phyloP scores from a whole-genome alignment of 2,797 vertebrate genomes.

The Amphiprion clarkii region DNA sequence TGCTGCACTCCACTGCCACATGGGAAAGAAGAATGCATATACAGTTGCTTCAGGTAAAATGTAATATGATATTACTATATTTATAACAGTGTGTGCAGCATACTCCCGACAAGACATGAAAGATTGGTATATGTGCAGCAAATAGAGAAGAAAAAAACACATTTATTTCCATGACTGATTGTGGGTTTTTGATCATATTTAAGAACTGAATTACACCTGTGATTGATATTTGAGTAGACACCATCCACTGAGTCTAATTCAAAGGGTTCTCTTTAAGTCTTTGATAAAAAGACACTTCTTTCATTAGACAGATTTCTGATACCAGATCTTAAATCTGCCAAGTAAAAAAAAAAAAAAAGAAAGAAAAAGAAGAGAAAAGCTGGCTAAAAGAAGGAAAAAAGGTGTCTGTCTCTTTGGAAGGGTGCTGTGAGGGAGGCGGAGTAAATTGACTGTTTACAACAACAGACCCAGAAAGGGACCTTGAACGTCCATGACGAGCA shows the following conservation, averaged over 20 bases:
- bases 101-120: slow-evolving; percentile 9
- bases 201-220: slow-evolving; percentile 23
- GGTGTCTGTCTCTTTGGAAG: slow-evolving; percentile 61
- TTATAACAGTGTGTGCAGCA: not conserved
- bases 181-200: slow-evolving; percentile 9
- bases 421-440: slow-evolving; percentile 58
- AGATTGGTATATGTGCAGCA: not conserved
- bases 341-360: slow-evolving; percentile 41
- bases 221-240: slow-evolving; percentile 37
- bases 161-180: not conserved
- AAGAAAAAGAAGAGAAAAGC: slow-evolving; percentile 45
- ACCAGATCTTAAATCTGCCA: slow-evolving; percentile 47
- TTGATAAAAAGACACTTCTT: slow-evolving; percentile 51
- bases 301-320: slow-evolving; percentile 46
- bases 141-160: not conserved
- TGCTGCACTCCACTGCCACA: slow-evolving; percentile 14
- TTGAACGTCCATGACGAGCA: slow-evolving; percentile 76
- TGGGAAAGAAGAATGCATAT: slow-evolving; percentile 2
- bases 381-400: slow-evolving; percentile 46
- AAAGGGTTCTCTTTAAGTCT: slow-evolving; percentile 47
- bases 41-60: slow-evolving; percentile 15
- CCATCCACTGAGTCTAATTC: slow-evolving; percentile 27
- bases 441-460: slow-evolving; percentile 75
- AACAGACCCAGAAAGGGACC: slow-evolving; percentile 70
- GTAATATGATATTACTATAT: slow-evolving; percentile 24